Percentiles rank a stretch among this genome's conserved stretches.
phyloP scores from a whole-genome alignment of 2,113 vertebrate genomes.

The Gallinago media region DNA sequence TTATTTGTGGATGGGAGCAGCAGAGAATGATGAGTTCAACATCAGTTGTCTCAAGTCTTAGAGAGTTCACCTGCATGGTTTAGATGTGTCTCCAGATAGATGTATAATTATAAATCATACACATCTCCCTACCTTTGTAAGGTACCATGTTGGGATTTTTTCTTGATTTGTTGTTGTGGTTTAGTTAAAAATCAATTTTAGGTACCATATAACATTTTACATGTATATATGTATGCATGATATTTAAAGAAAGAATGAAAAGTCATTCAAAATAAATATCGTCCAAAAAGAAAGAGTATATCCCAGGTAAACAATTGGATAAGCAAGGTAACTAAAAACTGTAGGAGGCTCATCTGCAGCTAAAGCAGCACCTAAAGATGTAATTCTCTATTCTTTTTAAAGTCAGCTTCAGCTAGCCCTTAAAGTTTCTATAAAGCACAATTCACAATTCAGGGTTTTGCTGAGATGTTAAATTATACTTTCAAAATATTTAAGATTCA shows the following conservation, averaged over 20 bases:
- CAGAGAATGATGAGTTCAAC: not conserved
- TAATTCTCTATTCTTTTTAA: constrained; percentile 14
- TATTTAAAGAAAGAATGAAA: not conserved
- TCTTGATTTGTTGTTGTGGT: not conserved
- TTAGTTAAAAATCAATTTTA: not conserved
- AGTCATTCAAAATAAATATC: not conserved
- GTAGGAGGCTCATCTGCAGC: not conserved
- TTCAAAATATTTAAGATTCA: constrained; percentile 72
- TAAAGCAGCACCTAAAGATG: constrained; percentile 1
- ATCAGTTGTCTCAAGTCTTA: not conserved
- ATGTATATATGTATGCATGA: not conserved
- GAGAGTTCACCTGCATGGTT: not conserved
- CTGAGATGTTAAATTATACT: constrained; percentile 58
- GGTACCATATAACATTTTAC: not conserved
- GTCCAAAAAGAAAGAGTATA: not conserved
- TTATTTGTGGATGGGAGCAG: not conserved
- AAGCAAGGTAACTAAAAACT: not conserved
- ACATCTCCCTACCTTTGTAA: not conserved
- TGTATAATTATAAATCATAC: not conserved
- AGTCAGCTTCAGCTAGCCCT: not conserved
- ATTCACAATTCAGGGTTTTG: constrained; percentile 4
- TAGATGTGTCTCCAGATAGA: not conserved
- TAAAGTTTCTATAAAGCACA: constrained; percentile 20
- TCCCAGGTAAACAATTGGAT: not conserved
- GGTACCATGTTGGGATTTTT: not conserved